Evolutionary conservation across 2,113 vertebrate species (phyloP), one percentile per base, ranked within the genome.

Genomic region (Micromys minutus): DNA sequence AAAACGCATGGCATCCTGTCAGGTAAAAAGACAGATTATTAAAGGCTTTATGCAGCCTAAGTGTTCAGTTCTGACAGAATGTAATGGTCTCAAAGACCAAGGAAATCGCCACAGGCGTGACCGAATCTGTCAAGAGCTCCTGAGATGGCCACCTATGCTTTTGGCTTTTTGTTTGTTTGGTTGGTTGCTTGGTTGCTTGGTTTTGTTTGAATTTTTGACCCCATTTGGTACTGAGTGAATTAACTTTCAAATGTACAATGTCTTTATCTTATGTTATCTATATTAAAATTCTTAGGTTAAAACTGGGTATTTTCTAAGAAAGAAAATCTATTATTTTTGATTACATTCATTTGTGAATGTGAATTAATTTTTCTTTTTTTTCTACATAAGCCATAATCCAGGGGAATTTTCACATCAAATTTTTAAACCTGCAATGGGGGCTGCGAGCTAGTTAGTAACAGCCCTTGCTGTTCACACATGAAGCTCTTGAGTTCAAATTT

Each of bases 191-290:
- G 29, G 63, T 65, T 65, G 63, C 1, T 21, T 71, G 34, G 19
- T 72, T 39, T 72, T 22, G 65, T 42, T 87, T 52, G 39, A 47
- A 7, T 22, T 81, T 76, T 84, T 92, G 36, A 8, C 59, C 45
- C 67, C 34, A 94, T 83, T 81, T 83, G 69, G 7, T n/a, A 3
- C 61, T 24, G 79, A 90, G 39, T 80, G 47, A 72, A 95, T 84
- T 91, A 13, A 79, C 67, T 83, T 89, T 91, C n/a, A 93, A 89
- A 91, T 36, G 31, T 61, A 94, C 95, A 93, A 80, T 57, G 4
- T 34, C 50, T 91, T 55, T 31, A 75, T 75, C 1, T 65, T 29
- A 71, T 76, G 1, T 52, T 59, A 69, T 55, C 90, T 61, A 83
- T 92, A 86, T 11, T 93, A 72, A 21, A 17, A 59, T 31, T 87